A percentile compares a stretch with the other conserved stretches of the same genome.
Evolutionary conservation across 2,888 invertebrate species (phyloP).

Genomic region (Coelinius sp.): DNA sequence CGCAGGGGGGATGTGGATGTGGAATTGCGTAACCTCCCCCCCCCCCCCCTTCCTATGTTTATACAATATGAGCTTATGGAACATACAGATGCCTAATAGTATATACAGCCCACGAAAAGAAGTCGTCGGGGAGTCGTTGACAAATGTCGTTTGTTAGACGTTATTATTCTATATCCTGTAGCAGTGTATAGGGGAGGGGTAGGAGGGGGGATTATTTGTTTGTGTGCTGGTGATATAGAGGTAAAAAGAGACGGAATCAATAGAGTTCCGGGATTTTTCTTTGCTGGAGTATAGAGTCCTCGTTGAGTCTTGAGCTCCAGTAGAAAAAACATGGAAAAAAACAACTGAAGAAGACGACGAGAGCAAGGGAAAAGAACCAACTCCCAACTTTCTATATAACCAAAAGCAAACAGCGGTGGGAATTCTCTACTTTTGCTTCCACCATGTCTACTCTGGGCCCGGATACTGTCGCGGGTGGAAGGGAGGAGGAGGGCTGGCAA

Average conservation of each 20-base stretch:
- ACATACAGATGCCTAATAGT: slow-evolving; percentile 1
- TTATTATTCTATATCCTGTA: slow-evolving; percentile 22
- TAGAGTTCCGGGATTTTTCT: slow-evolving; percentile 7
- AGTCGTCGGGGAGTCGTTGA: neutral
- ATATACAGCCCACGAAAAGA: neutral
- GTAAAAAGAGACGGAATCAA: slow-evolving; percentile 6
- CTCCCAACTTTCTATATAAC: slow-evolving; percentile 1
- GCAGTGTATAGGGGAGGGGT: neutral
- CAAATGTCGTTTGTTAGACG: slow-evolving; percentile 21
- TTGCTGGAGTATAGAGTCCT: slow-evolving; percentile 1
- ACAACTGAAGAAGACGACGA: neutral
- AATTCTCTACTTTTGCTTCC: neutral
- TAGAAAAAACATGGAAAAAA: neutral
- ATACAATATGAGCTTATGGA: neutral
- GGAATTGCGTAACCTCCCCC: slow-evolving; percentile 23
- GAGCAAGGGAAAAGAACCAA: neutral
- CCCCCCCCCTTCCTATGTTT: neutral
- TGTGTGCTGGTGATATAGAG: neutral
- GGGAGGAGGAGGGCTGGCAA: neutral
- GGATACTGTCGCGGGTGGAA: slow-evolving; percentile 4
- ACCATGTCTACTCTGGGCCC: slow-evolving; percentile 6
- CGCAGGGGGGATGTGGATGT: neutral
- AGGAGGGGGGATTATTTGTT: neutral
- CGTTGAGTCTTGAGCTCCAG: neutral
- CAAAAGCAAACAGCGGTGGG: slow-evolving; percentile 2